phyloP scores from a whole-genome alignment of 1,140 invertebrate species.

The Lasioglossum albipes region DNA sequence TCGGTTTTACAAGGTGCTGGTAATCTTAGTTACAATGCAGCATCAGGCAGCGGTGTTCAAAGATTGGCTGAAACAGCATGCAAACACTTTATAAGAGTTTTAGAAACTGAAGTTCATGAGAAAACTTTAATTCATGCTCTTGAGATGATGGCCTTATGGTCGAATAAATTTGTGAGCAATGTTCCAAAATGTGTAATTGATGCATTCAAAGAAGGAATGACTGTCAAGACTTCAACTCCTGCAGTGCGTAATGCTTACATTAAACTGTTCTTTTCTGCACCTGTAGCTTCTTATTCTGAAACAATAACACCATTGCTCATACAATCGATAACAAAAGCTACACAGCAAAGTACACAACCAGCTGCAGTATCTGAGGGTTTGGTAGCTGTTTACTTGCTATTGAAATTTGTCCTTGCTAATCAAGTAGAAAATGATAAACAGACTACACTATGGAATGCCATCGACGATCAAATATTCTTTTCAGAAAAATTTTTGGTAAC shows the following conservation, averaged over 20 bases:
- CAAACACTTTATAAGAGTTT: constrained; percentile 87
- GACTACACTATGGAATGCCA: constrained; percentile 84
- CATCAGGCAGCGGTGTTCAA: constrained; percentile 82
- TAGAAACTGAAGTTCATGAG: constrained; percentile 95
- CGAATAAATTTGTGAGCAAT: constrained; percentile 83
- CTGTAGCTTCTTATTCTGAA: constrained; percentile 59
- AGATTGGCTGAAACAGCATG: constrained; percentile 83
- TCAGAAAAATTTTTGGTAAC: constrained; percentile 89
- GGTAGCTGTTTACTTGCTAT: constrained; percentile 86
- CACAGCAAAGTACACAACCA: constrained; percentile 79
- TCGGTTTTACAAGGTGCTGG: constrained; percentile 93
- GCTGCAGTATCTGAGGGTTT: constrained; percentile 89
- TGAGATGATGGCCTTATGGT: constrained; percentile 91
- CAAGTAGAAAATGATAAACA: constrained; percentile 81
- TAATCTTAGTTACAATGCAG: constrained; percentile 87
- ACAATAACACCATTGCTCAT: constrained; percentile 70
- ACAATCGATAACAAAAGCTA: constrained; percentile 72
- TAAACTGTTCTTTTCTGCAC: constrained; percentile 69
- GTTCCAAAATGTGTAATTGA: constrained; percentile 87
- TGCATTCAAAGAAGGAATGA: constrained; percentile 90
- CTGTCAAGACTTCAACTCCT: constrained; percentile 88
- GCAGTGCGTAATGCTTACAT: constrained; percentile 88
- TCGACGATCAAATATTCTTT: constrained; percentile 90
- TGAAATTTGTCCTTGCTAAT: constrained; percentile 83
- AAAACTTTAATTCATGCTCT: constrained; percentile 91